These are phyloP conservation scores for Rambutsinella grinnellia DNA, from an alignment of 2,888 invertebrate genomes.

Conservation along the genomic window DNA sequence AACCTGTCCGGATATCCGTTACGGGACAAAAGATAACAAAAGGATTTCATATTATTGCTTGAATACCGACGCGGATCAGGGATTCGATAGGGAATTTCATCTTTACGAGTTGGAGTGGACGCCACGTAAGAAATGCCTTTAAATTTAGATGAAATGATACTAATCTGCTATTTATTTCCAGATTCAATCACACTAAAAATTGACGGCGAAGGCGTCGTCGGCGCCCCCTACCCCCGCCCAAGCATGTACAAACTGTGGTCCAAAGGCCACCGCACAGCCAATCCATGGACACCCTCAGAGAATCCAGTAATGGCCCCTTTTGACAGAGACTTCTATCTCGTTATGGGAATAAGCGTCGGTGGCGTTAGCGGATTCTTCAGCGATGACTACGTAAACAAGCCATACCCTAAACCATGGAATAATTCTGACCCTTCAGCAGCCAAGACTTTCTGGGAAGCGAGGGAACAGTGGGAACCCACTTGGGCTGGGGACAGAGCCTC, in stretches of 20 bases:
- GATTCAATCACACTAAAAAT: constrained; percentile 45
- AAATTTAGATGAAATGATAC: too few species aligned
- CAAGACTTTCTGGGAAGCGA: constrained; percentile 41
- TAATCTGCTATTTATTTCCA: constrained; percentile 13
- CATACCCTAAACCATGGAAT: constrained; percentile 55
- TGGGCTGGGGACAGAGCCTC: constrained; percentile 38
- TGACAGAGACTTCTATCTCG: constrained; percentile 43
- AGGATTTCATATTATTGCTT: constrained; percentile 31
- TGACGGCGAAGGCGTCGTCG: constrained; percentile 50
- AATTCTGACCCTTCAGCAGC: constrained; percentile 38
- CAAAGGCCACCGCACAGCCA: constrained; percentile 6
- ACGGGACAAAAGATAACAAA: constrained; percentile 24
- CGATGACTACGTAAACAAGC: constrained; percentile 32
- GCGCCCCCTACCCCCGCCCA: constrained; percentile 41
- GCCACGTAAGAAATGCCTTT: constrained; percentile 32
- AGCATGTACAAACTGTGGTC: constrained; percentile 50
- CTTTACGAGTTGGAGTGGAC: constrained; percentile 54
- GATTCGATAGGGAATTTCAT: constrained; percentile 51
- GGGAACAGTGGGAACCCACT: constrained; percentile 32
- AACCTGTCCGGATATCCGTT: constrained; percentile 50
- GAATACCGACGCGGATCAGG: constrained; percentile 26
- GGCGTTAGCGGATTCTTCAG: constrained; percentile 43
- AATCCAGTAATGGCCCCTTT: constrained; percentile 52
- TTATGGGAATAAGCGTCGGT: constrained; percentile 45
- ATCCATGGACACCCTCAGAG: constrained; percentile 41